Evolutionary conservation across 2,797 vertebrate species (phyloP), one percentile per base, ranked within the genome.

Genomic region (Alca torda): DNA sequence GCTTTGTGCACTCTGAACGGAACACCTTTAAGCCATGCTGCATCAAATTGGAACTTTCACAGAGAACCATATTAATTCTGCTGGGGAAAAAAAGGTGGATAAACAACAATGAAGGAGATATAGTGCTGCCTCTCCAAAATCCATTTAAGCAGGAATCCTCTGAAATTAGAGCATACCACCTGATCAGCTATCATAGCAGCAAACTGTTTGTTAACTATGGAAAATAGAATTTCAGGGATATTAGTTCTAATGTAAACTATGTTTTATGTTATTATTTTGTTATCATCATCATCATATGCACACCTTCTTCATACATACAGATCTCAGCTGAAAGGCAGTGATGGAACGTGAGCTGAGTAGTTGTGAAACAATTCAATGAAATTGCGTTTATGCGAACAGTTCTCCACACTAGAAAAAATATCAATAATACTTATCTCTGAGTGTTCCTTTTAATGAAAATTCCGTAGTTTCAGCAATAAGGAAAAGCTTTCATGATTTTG

Each of bases 41-140:
- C 2, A 15, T 87, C 48, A 90, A 94, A 94, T 21, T 74, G 51
- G 17, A 81, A 24, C 51, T 86, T 91, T 94, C 48, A 63, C 28
- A 77, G 65, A 45, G 19, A 94, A 76, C 83, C 39, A 57, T 41
- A 81, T 93, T 92, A 73, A 87, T 92, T 96, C 46, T 73, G 20
- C 35, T 74, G 24, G 10, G 26, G 41, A 4, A 4, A 43, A 56
- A 95, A 46, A 21, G 0, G 1, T 8, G 1, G 2, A 50, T 78
- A 89, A 72, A 74, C 11, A 83, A 68, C 48, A 81, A 53, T 39
- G 9, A 54, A 45, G 54, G 21, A 79, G 15, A 46, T 50, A 54
- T 3, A 73, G 17, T 41, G 26, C 24, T 78, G 53, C 28, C 8
- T 83, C 11, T 61, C 60, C 77, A 59, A 94, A 91, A 87, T 78